phyloP scores from a whole-genome alignment of 2,888 invertebrate species.

The Tanytarsus gracilentus region DNA sequence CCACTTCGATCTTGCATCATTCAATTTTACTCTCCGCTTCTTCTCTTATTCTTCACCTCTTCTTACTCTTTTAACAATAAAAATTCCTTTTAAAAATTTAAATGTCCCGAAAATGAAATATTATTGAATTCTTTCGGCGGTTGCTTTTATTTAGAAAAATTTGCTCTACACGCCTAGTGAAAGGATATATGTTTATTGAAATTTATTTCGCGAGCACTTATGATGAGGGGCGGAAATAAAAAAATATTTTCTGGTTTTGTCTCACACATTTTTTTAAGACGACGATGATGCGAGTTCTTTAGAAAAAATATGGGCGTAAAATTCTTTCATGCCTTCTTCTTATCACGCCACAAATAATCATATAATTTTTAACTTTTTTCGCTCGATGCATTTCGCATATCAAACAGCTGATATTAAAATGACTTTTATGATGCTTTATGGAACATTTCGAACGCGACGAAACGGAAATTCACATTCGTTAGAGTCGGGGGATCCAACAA shows the following conservation, averaged over 20 bases:
- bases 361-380: background rate
- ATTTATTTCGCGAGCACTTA: too few relatives aligned
- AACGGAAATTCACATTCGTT: constrained; percentile 26
- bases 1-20: background rate
- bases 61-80: constrained; percentile 1
- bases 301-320: too few relatives aligned
- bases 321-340: too few relatives aligned
- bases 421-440: constrained; percentile 16
- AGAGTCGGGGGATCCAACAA: constrained; percentile 16
- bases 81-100: constrained; percentile 26
- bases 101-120: constrained; percentile 22
- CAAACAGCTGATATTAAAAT: constrained; percentile 27
- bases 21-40: too few relatives aligned
- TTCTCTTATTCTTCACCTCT: background rate
- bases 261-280: too few relatives aligned
- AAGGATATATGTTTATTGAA: too few relatives aligned
- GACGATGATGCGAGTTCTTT: too few relatives aligned
- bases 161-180: too few relatives aligned
- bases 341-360: too few relatives aligned
- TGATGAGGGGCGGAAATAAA: too few relatives aligned
- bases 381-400: constrained; percentile 19
- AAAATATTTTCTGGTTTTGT: too few relatives aligned
- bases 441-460: constrained; percentile 16
- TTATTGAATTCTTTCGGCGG: constrained; percentile 10
- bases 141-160: too few relatives aligned